Base-by-base conservation (phyloP, 1,140 invertebrate genomes). In the Drosophila truncata region DNA sequence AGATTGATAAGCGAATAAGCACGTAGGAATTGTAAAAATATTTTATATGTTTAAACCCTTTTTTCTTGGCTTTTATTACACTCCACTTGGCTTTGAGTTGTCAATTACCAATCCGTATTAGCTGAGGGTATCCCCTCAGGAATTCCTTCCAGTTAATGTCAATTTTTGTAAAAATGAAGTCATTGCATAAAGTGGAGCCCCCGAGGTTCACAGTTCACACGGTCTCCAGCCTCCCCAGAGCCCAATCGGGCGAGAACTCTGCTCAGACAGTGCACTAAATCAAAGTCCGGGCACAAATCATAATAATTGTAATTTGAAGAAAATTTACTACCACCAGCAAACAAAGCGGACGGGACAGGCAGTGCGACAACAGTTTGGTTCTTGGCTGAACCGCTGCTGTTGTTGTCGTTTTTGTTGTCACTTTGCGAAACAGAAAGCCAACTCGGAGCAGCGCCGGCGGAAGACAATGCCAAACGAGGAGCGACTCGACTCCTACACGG, bases 261-360 rank as follows among this genome's bases (percentile, higher is more conserved):
- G 84, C 52, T 50, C 64, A 86, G 85, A 80, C 77, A 61, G 41
- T 69, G 55, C 70, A 90, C 84, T 88, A 88, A 88, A 88, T 88
- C 85, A 90, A 85, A 85, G 74, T 70, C 75, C 70, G 84, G 84
- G 85, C 85, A 90, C 85, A 90, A 90, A 90, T 90, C 85, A 90
- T 90, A 85, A 90, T 90, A 90, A 90, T 90, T 90, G 86, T 90
- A 91, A 90, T 90, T 90, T 90, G 85, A 90, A 90, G 85, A 90
- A 90, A 91, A 90, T 90, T 90, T 90, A 90, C 86, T 91, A 85
- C 85, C 86, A 87, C 62, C 73, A 78, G 71, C 80, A 69, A 69
- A 72, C 69, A 78, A 78, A 46, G 60, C 46, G 59, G 59, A 77
- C 46, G 75, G 47, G 25, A 67, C 61, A 77, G 47, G 31, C 57